Evolutionary conservation across 2,888 invertebrate genomes (phyloP).

Genomic region (Agrotis segetum): DNA sequence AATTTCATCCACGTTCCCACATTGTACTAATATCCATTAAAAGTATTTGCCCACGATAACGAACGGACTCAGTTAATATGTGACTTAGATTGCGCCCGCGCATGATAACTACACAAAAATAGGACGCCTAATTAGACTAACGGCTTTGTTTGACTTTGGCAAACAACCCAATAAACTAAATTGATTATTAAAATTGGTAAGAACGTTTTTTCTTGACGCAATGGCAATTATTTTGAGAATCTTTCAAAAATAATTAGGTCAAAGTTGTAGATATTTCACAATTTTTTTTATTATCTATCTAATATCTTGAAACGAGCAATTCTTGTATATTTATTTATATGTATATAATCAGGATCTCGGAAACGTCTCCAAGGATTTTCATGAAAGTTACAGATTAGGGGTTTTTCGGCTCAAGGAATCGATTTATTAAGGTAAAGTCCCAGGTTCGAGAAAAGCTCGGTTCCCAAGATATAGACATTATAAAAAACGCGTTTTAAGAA

Average conservation of each 20-base stretch:
- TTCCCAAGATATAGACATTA: too few species aligned
- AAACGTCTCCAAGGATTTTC: too few species aligned
- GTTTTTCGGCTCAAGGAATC: too few species aligned
- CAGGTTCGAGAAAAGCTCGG: too few species aligned
- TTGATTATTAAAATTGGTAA: conserved; percentile 32
- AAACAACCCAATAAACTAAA: conserved; percentile 56
- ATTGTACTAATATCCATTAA: conserved; percentile 63
- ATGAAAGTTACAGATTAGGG: too few species aligned
- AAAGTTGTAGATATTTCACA: too few species aligned
- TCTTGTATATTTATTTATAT: too few species aligned
- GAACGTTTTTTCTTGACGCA: conserved; percentile 1
- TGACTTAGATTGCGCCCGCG: conserved; percentile 63
- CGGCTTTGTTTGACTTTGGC: conserved; percentile 36
- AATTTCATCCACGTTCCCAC: conserved; percentile 49
- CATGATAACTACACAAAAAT: conserved; percentile 63
- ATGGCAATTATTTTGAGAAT: not conserved
- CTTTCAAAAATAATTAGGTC: not conserved
- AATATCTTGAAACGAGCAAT: too few species aligned
- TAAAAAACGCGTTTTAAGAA: too few species aligned
- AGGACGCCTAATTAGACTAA: conserved; percentile 60
- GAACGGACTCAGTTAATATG: conserved; percentile 69
- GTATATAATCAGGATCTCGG: too few species aligned
- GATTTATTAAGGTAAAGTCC: too few species aligned
- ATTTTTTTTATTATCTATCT: too few species aligned
- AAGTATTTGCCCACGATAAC: conserved; percentile 64